Percentiles rank a stretch among this genome's conserved stretches.
phyloP scores from a whole-genome alignment of 2,797 vertebrate genomes.

The Acipenser oxyrinchus region DNA sequence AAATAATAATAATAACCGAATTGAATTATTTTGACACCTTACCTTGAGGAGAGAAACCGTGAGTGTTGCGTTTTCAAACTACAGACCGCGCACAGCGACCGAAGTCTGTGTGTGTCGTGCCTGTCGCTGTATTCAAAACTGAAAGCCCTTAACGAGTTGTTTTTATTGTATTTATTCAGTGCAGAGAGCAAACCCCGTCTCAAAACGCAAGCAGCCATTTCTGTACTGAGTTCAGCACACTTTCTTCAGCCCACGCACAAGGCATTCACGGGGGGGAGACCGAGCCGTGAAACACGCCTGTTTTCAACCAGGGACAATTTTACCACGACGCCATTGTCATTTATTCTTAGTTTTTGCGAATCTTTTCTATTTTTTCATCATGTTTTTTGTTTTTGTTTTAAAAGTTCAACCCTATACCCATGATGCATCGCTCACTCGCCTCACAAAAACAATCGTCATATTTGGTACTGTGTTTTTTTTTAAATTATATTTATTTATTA shows the following conservation, averaged over 20 bases:
- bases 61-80: slow-evolving; percentile 33
- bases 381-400: no score
- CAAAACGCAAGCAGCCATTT: slow-evolving; percentile 65
- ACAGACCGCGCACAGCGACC: slow-evolving; percentile 46
- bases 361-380: no score
- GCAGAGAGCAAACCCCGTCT: slow-evolving; percentile 51
- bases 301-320: neutral
- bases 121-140: slow-evolving; percentile 39
- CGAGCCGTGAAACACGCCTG: neutral
- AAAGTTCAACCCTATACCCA: neutral
- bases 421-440: neutral
- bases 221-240: slow-evolving; percentile 19
- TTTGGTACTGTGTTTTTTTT: no score
- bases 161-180: slow-evolving; percentile 54
- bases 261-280: neutral
- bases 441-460: neutral
- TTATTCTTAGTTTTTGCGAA: no score
- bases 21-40: slow-evolving; percentile 30
- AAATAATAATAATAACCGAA: no score
- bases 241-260: neutral
- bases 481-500: no score
- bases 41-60: slow-evolving; percentile 67
- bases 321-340: no score
- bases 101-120: slow-evolving; percentile 36
- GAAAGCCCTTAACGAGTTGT: slow-evolving; percentile 45